These are phyloP conservation scores for Macrotrachela quadricornifera DNA, from an alignment of 1,140 invertebrate species.

Conservation along the genomic window DNA sequence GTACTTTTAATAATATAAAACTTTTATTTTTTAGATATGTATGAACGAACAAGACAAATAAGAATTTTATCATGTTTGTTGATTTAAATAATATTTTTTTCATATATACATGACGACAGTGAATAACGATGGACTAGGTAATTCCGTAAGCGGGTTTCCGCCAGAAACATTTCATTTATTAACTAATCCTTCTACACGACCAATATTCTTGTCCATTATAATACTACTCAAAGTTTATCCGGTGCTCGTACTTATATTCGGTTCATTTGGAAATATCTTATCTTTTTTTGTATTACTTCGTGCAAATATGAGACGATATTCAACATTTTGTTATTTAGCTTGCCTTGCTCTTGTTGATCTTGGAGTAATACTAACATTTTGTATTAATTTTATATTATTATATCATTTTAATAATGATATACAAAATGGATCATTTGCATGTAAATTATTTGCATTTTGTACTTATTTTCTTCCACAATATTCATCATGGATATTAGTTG, in stretches of 20 bases:
- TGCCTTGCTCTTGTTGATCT: slow-evolving; percentile 4
- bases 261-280: slow-evolving; percentile 1
- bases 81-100: too few relatives aligned
- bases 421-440: not conserved
- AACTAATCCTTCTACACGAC: too few relatives aligned
- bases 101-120: too few relatives aligned
- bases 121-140: too few relatives aligned
- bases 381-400: slow-evolving; percentile 1
- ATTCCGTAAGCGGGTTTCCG: too few relatives aligned
- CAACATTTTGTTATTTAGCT: slow-evolving; percentile 6
- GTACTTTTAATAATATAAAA: too few relatives aligned
- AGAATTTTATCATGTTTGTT: too few relatives aligned
- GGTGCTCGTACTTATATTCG: slow-evolving; percentile 3
- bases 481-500: slow-evolving; percentile 6
- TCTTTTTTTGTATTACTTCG: slow-evolving; percentile 3
- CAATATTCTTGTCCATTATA: too few relatives aligned
- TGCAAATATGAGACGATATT: not conserved
- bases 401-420: slow-evolving; percentile 3
- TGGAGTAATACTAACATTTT: slow-evolving; percentile 3
- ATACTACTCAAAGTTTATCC: too few relatives aligned
- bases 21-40: too few relatives aligned
- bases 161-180: too few relatives aligned
- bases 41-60: too few relatives aligned
- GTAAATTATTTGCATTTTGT: slow-evolving; percentile 6
- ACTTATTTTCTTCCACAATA: slow-evolving; percentile 9